A percentile compares a stretch with the other conserved stretches of the same genome.
Evolutionary conservation across 2,888 invertebrate genomes (phyloP).

Genomic region (Orthonychiurus folsomi): DNA sequence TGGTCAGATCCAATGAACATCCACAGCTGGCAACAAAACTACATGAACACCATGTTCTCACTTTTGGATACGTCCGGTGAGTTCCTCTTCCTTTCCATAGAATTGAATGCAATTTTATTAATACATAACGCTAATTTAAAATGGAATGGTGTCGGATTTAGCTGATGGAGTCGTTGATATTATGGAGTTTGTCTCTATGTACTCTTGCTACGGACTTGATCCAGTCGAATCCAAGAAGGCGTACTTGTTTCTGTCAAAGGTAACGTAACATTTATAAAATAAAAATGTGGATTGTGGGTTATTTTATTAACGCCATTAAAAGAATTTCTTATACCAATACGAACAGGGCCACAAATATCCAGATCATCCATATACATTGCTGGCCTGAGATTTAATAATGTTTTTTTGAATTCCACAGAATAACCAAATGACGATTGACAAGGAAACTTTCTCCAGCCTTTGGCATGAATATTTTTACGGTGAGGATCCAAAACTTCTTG

Average conservation of each 20-base stretch:
- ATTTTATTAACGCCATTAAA: no score
- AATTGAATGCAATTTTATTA: no score
- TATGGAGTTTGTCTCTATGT: conserved; percentile 10
- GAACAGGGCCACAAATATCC: no score
- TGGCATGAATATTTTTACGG: conserved; percentile 14
- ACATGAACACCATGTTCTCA: conserved; percentile 16
- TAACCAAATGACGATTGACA: neutral
- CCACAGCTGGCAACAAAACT: conserved; percentile 12
- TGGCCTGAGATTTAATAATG: no score
- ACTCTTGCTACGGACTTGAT: conserved; percentile 9
- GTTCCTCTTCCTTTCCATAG: no score
- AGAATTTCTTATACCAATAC: no score
- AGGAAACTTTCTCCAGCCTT: conserved; percentile 1
- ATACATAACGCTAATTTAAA: neutral
- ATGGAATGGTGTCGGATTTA: neutral
- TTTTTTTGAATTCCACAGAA: conserved; percentile 8
- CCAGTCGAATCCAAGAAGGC: conserved; percentile 5
- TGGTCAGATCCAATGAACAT: conserved; percentile 3
- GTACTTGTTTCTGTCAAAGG: conserved; percentile 12
- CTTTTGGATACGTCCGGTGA: conserved; percentile 11
- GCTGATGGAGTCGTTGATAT: conserved; percentile 14
- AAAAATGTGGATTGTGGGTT: no score
- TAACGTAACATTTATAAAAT: neutral
- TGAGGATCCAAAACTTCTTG: conserved; percentile 10
- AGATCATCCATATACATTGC: no score